Percentiles rank a stretch among this genome's conserved stretches.
These are phyloP conservation scores for Grallaria varia DNA, from an alignment of 2,113 vertebrate genomes.

Conservation along the genomic window DNA sequence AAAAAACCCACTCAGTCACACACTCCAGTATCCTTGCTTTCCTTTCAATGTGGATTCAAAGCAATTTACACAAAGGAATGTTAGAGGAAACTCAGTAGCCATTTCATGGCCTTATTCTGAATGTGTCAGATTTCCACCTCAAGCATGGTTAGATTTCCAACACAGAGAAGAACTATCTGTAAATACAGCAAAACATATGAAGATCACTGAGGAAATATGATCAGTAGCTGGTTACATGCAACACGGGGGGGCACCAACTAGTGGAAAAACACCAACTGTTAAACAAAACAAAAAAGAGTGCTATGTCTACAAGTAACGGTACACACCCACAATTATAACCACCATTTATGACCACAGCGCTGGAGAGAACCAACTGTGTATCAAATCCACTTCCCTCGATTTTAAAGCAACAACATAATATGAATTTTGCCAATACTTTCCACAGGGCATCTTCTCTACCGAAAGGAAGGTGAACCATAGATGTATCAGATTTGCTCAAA, in stretches of 20 bases:
- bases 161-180: neutral
- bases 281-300: neutral
- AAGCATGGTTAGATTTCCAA: neutral
- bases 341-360: neutral
- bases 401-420: neutral
- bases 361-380: neutral
- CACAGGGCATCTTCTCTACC: neutral
- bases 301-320: neutral
- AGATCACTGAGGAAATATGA: neutral
- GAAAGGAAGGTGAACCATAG: accelerated
- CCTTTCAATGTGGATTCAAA: neutral
- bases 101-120: neutral
- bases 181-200: neutral
- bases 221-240: neutral
- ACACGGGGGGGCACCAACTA: neutral
- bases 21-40: neutral
- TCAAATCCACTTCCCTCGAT: neutral
- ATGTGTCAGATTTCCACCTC: neutral
- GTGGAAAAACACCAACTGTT: neutral
- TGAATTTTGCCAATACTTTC: neutral
- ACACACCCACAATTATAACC: neutral
- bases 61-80: neutral
- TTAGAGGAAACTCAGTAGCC: neutral
- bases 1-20: neutral
- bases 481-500: neutral